phyloP scores from a whole-genome alignment of 2,797 vertebrate genomes.

The Balearica regulorum region DNA sequence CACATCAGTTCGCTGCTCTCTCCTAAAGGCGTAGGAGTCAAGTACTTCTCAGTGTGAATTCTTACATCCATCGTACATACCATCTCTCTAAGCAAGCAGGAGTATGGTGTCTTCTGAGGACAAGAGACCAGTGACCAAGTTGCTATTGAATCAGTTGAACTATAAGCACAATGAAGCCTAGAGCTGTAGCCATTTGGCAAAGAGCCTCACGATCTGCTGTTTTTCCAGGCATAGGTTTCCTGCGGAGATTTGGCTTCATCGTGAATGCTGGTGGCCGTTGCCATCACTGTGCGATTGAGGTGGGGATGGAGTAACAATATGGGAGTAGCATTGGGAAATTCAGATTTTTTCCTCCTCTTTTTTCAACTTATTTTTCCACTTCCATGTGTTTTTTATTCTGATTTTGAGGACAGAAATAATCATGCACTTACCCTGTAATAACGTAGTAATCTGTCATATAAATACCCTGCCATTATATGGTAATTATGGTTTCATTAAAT shows the following conservation, averaged over 20 bases:
- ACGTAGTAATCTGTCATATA: constrained; percentile 66
- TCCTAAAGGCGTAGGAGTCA: background rate
- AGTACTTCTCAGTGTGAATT: background rate
- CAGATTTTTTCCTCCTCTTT: background rate
- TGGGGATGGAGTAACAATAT: constrained; percentile 24
- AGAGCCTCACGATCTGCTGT: constrained; percentile 32
- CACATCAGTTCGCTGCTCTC: background rate
- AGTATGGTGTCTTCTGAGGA: constrained; percentile 40
- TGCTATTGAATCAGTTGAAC: constrained; percentile 33
- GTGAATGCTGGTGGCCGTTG: background rate
- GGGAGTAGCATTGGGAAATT: constrained; percentile 3
- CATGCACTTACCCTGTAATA: constrained; percentile 63
- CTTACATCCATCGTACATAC: background rate
- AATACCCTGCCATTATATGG: constrained; percentile 69
- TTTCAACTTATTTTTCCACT: constrained; percentile 54
- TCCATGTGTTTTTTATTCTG: constrained; percentile 65
- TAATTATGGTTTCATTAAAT: constrained; percentile 70
- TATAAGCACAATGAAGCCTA: constrained; percentile 30
- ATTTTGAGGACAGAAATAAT: constrained; percentile 69
- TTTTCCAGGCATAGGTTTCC: constrained; percentile 32
- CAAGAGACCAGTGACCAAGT: constrained; percentile 28
- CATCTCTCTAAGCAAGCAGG: background rate
- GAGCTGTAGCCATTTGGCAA: constrained; percentile 51
- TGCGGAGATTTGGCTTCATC: constrained; percentile 45
- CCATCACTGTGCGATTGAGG: constrained; percentile 44